These are phyloP conservation scores for Lepus oiostolus DNA, from an alignment of 2,797 vertebrate species.

Conservation along the genomic window DNA sequence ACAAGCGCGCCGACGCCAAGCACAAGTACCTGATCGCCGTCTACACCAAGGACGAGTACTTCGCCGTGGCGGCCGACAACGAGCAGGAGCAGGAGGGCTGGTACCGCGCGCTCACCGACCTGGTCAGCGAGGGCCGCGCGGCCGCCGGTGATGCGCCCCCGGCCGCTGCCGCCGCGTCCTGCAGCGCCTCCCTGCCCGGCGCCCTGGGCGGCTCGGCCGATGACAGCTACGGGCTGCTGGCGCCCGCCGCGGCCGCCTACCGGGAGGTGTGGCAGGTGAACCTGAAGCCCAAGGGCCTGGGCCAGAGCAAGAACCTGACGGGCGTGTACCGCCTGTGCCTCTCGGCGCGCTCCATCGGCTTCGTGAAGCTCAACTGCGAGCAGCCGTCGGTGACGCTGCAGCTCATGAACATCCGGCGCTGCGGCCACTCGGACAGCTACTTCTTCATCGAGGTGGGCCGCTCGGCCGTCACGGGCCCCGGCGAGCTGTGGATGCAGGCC, in stretches of 20 bases:
- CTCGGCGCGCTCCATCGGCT: constrained; percentile 95
- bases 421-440: constrained; percentile 99
- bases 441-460: constrained; percentile 99
- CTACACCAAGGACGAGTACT: constrained; percentile 98
- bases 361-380: constrained; percentile 96
- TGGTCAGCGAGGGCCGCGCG: constrained; percentile 93
- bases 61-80: constrained; percentile 97
- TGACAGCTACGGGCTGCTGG: constrained; percentile 93
- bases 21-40: constrained; percentile 98
- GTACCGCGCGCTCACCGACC: constrained; percentile 94
- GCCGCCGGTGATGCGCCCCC: constrained; percentile 85
- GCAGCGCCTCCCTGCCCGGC: constrained; percentile 85
- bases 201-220: constrained; percentile 87
- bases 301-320: constrained; percentile 95
- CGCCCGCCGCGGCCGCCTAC: constrained; percentile 93
- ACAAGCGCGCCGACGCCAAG: constrained; percentile 98
- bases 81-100: constrained; percentile 97
- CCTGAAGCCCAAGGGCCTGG: constrained; percentile 96
- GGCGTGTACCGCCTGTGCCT: constrained; percentile 97
- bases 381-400: constrained; percentile 95
- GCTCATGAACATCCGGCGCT: constrained; percentile 98
- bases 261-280: constrained; percentile 99
- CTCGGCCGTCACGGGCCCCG: constrained; percentile 96
- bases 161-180: constrained; percentile 79
- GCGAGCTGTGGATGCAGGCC: constrained; percentile 99